These are phyloP conservation scores for Glossosoma conforme DNA, from an alignment of 1,140 invertebrate genomes.

Conservation along the genomic window DNA sequence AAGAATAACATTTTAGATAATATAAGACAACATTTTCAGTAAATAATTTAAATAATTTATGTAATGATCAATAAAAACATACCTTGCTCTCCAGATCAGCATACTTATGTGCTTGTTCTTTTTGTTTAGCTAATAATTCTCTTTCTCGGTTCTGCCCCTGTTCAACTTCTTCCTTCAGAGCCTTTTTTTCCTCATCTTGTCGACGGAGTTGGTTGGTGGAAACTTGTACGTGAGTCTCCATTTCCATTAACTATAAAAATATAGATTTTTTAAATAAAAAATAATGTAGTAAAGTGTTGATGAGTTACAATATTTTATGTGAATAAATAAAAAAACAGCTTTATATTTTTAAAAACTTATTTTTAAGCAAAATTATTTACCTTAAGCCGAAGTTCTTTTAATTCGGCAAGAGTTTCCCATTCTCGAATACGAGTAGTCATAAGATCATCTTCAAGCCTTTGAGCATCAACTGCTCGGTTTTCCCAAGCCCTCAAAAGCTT, in stretches of 20 bases:
- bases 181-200: conserved; percentile 90
- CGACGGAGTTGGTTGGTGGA: conserved; percentile 88
- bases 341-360: too few relatives aligned
- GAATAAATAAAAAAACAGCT: too few relatives aligned
- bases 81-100: conserved; percentile 80
- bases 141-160: conserved; percentile 65
- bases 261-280: too few relatives aligned
- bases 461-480: conserved; percentile 66
- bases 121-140: conserved; percentile 68
- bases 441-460: conserved; percentile 85
- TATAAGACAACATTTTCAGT: too few relatives aligned
- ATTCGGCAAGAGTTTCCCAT: conserved; percentile 87
- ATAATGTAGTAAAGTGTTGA: too few relatives aligned
- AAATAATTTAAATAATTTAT: too few relatives aligned
- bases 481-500: conserved; percentile 76
- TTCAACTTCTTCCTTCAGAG: conserved; percentile 73
- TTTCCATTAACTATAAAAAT: conserved; percentile 78
- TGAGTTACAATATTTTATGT: too few relatives aligned
- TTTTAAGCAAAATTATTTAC: too few relatives aligned
- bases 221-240: conserved; percentile 97
- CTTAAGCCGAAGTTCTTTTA: conserved; percentile 91
- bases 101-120: conserved; percentile 84
- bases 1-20: too few relatives aligned
- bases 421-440: conserved; percentile 87
- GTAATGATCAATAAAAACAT: too few relatives aligned